Evolutionary conservation across 2,113 vertebrate genomes (phyloP), one percentile per base, ranked within the genome.

Genomic region (Tiliqua scincoides): DNA sequence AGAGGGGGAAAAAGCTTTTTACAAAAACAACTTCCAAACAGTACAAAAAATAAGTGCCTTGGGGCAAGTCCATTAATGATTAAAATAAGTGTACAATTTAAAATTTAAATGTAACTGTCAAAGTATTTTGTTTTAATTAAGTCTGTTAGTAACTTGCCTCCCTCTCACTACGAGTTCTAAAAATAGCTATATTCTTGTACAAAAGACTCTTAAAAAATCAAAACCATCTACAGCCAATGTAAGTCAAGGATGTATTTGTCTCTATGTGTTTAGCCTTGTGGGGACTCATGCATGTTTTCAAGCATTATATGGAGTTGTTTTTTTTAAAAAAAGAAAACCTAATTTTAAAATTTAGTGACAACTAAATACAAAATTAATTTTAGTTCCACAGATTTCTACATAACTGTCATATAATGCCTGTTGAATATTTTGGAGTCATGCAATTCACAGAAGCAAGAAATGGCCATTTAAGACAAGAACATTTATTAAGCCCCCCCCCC

Each of bases 11-110:
- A 32, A 52, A 76, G 20, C 67, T 79, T 83, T 83, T 71, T 78
- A 62, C 35, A 78, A 83, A 78, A 79, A 62, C 57, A 40, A 62
- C 63, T 83, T 83, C 67, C 72, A 83, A 78, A 62, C 37, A 54
- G 23, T 83, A 65, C 54, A 37, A 79, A 72, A 84, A 79, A 70
- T 82, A 82, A 77, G n/a, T 84, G 67, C 57, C 78, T 62, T 88
- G 59, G 20, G 75, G 75, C n/a, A 73, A 86, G 72, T 73, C 65
- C 6, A 83, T 72, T 88, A 73, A 88, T 74, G 48, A 73, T 88
- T 88, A 79, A 84, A 83, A 79, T 84, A 79, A 84, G 73, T 88
- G 59, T 79, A 59, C 67, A 84, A 73, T 84, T 86, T 86, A 86
- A 80, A 78, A 76, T 73, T 84, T 72, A 67, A 87, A 83, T 83